Conservation (phyloP, 2,888 invertebrate species). For the Cecidostiba fungosa region DNA sequence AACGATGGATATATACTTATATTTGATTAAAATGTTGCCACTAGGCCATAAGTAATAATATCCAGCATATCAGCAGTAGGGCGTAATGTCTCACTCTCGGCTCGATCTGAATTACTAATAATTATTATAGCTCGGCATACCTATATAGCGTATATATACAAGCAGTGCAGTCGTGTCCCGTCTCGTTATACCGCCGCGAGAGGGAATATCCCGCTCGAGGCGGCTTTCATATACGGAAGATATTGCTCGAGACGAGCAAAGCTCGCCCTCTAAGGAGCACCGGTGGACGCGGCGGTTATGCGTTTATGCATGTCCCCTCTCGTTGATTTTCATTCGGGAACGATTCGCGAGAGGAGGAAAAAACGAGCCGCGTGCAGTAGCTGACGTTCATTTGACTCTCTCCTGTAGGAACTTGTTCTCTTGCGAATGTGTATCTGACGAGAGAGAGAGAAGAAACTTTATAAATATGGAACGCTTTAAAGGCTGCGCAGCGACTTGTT, state of each 20-base stretch:
- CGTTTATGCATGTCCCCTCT: slow-evolving; percentile 38
- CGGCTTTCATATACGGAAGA: slow-evolving; percentile 33
- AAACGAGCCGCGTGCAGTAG: background rate
- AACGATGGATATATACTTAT: background rate
- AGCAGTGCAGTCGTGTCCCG: background rate
- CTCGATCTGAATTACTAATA: slow-evolving; percentile 73
- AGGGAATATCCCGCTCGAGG: slow-evolving; percentile 19
- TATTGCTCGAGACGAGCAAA: slow-evolving; percentile 26
- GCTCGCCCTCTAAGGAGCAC: slow-evolving; percentile 10
- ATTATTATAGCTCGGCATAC: slow-evolving; percentile 64
- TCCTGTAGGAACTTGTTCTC: slow-evolving; percentile 41
- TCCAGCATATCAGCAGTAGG: background rate
- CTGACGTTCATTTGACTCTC: slow-evolving; percentile 53
- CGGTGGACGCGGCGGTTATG: slow-evolving; percentile 8
- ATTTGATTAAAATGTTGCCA: slow-evolving; percentile 19
- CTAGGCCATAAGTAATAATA: slow-evolving; percentile 28
- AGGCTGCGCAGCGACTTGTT: slow-evolving; percentile 52
- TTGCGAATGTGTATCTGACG: slow-evolving; percentile 40
- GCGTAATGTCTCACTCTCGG: slow-evolving; percentile 72
- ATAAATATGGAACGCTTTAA: slow-evolving; percentile 58
- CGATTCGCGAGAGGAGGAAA: slow-evolving; percentile 34
- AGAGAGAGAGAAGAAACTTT: slow-evolving; percentile 46
- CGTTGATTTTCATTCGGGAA: slow-evolving; percentile 60
- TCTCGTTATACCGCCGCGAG: slow-evolving; percentile 50
- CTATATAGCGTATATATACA: background rate